Evolutionary conservation across 2,888 invertebrate genomes (phyloP).

Genomic region (Resseliella maxima): DNA sequence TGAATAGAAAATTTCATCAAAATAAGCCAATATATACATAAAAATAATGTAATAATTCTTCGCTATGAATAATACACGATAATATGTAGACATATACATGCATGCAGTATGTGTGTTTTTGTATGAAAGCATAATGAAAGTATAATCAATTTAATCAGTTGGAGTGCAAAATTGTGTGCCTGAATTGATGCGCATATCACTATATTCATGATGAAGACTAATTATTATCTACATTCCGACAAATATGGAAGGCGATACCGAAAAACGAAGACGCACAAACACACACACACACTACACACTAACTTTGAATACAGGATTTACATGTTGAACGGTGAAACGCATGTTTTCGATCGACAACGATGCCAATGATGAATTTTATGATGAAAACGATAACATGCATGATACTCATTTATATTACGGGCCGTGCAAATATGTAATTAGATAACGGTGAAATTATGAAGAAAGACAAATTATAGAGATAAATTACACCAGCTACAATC

Average conservation of each 20-base stretch:
- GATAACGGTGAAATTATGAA: conserved; percentile 35
- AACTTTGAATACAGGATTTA: not conserved
- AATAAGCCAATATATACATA: too few relatives aligned
- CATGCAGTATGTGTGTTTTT: conserved; percentile 3
- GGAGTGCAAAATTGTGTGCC: not conserved
- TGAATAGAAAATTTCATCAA: too few relatives aligned
- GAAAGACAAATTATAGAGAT: conserved; percentile 26
- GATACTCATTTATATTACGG: not conserved
- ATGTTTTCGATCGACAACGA: too few relatives aligned
- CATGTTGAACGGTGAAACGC: not conserved
- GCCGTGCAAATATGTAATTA: not conserved
- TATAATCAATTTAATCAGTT: conserved; percentile 48
- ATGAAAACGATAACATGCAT: too few relatives aligned
- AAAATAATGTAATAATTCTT: not conserved
- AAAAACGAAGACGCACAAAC: not conserved
- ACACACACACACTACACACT: not conserved
- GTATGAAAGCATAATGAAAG: conserved; percentile 19
- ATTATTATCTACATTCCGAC: conserved; percentile 21
- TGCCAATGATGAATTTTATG: too few relatives aligned
- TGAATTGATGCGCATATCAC: not conserved
- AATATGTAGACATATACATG: not conserved
- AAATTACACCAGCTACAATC: not conserved
- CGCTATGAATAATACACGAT: not conserved
- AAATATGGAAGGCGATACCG: not conserved
- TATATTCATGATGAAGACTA: conserved; percentile 9